Evolutionary conservation across 2,113 vertebrate genomes (phyloP).

Genomic region (Burhinus bistriatus): DNA sequence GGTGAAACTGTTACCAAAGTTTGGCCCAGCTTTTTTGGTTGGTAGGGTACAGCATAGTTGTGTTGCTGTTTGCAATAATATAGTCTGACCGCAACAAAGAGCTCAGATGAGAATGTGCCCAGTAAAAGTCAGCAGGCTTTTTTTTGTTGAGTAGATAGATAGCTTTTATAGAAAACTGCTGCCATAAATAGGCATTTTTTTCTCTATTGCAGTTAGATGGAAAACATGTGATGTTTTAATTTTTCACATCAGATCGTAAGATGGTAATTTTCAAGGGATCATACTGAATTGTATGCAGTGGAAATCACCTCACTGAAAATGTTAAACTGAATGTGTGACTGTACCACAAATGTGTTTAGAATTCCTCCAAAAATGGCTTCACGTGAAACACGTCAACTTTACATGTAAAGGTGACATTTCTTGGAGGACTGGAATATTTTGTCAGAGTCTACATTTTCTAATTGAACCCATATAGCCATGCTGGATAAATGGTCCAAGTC

Average conservation of each 20-base stretch:
- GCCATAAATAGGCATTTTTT: not conserved
- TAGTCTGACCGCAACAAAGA: not conserved
- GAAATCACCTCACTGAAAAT: not conserved
- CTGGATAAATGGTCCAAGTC: not conserved
- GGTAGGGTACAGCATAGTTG: not conserved
- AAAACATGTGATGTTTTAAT: slow-evolving; percentile 17
- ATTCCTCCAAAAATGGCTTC: not conserved
- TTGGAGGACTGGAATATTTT: not conserved
- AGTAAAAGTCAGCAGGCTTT: not conserved
- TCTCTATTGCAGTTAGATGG: not conserved
- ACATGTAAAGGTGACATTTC: not conserved
- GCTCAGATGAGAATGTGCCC: not conserved
- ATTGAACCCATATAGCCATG: not conserved
- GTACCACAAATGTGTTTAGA: not conserved
- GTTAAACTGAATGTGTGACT: not conserved
- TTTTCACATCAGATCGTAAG: not conserved
- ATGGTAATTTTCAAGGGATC: not conserved
- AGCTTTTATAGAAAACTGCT: slow-evolving; percentile 13
- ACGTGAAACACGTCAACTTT: not conserved
- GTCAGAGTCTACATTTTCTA: not conserved
- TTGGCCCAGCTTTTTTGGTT: not conserved
- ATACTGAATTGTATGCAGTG: not conserved
- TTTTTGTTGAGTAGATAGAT: not conserved
- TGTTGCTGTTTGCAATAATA: not conserved
- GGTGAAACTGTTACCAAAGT: not conserved